phyloP scores from a whole-genome alignment of 2,113 vertebrate species.

The Lepidothrix coronata region DNA sequence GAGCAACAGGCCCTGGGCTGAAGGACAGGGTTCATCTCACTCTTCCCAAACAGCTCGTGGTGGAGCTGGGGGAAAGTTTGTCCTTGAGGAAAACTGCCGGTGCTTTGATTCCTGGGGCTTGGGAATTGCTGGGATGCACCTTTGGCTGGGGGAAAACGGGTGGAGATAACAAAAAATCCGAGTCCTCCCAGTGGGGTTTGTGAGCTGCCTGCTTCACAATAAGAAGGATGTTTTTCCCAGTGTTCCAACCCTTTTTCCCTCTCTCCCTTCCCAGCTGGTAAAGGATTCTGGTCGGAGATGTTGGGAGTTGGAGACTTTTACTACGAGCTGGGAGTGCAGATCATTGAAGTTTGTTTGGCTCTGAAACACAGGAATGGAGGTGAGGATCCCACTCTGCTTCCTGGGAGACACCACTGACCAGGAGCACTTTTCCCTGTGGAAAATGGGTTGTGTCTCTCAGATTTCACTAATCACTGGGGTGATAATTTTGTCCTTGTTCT shows the following conservation, averaged over 20 bases:
- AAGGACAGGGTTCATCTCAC: fast-evolving
- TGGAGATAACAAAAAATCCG: too few species aligned
- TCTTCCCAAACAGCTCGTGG: neutral
- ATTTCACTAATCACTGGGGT: neutral
- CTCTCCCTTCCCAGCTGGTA: constrained; percentile 81
- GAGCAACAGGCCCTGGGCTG: constrained; percentile 44
- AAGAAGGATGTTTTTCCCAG: fast-evolving
- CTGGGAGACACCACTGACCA: neutral
- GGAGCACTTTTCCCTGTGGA: neutral
- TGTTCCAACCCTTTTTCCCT: fast-evolving
- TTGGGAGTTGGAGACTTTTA: constrained; percentile 96
- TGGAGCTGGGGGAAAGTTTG: neutral
- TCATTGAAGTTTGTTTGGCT: constrained; percentile 94
- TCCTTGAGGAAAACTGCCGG: neutral
- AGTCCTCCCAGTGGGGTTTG: neutral
- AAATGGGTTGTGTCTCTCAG: fast-evolving
- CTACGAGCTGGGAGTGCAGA: constrained; percentile 95
- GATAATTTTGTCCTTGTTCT: neutral
- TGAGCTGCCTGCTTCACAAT: neutral
- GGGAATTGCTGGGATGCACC: neutral
- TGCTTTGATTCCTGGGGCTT: neutral
- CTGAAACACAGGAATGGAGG: constrained; percentile 96
- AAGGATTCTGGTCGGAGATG: constrained; percentile 99
- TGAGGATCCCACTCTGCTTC: constrained; percentile 45
- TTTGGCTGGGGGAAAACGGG: neutral